Conservation (phyloP, 2,888 invertebrate genomes). For the Argyresthia albistria region DNA sequence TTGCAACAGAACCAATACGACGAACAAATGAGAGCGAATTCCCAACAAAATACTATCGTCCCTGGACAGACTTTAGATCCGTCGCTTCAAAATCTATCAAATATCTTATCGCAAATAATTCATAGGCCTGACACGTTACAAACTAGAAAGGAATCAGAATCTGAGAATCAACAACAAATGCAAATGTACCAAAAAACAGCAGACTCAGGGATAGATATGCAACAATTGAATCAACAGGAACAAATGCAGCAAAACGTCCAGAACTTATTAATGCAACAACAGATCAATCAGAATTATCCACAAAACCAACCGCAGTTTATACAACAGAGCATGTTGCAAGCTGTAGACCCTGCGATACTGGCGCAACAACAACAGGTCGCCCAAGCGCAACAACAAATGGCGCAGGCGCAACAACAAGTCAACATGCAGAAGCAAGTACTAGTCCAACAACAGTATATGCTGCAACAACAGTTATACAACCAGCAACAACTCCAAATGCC, state of each 20-base stretch:
- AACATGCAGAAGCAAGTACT: conserved; percentile 64
- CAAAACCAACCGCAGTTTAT: conserved; percentile 26
- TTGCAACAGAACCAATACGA: conserved; percentile 46
- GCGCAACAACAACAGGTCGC: conserved; percentile 59
- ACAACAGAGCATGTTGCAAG: conserved; percentile 36
- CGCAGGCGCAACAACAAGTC: conserved; percentile 57
- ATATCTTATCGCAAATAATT: conserved; percentile 57
- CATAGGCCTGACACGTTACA: conserved; percentile 56
- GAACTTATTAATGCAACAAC: conserved; percentile 41
- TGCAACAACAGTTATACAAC: conserved; percentile 60
- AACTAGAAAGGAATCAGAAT: conserved; percentile 53
- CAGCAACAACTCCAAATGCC: conserved; percentile 56
- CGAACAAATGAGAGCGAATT: conserved; percentile 6
- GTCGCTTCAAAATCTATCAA: conserved; percentile 62
- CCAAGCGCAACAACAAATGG: conserved; percentile 58
- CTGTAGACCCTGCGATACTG: conserved; percentile 44
- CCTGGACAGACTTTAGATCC: conserved; percentile 60
- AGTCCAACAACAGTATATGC: conserved; percentile 57
- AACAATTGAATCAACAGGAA: conserved; percentile 33
- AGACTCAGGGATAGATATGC: conserved; percentile 22
- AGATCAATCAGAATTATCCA: conserved; percentile 23
- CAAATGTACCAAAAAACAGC: conserved; percentile 19
- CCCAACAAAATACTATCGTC: conserved; percentile 45
- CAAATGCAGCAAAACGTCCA: conserved; percentile 45
- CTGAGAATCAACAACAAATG: conserved; percentile 31